Evolutionary conservation across 2,113 vertebrate species (phyloP), one percentile per base, ranked within the genome.

Genomic region (Macquaria ambigua): DNA sequence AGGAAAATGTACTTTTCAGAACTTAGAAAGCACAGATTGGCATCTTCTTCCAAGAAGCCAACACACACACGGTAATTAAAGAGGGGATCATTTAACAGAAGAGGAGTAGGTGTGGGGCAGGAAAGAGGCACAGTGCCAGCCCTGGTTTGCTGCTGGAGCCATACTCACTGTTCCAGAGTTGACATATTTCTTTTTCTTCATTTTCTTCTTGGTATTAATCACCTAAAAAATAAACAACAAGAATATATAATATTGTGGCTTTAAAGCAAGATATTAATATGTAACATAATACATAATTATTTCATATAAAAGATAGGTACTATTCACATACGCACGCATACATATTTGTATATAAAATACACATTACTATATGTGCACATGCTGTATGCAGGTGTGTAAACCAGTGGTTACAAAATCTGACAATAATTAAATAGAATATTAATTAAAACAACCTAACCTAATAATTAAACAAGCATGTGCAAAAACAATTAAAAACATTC

Each of bases 141-240:
- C 6, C 25, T 77, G 31, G 59, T 77, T 46, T 37, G 34, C 43
- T 68, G 69, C 16, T 71, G n/a, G n/a, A 52, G 48, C 8, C 37
- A 37, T 71, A 97, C 97, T 97, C 90, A 99, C 98, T 20, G 97
- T 98, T 94, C 98, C 98, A 0, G 97, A 98, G 94, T 98, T 97
- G 69, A 96, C 94, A 34, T 98, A 99, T 93, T 98, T 99, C 96
- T 98, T 99, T 93, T 99, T 99, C 96, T 99, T 99, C 96, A 98
- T 97, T 96, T 98, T 98, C 96, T 98, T 99, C 92, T 97, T 97
- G 0, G 97, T 96, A 92, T 98, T 98, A 86, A 98, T 95, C 87
- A 98, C 98, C 97, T 98, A 91, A 31, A 92, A 64, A 81, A 87
- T 1, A 81, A 84, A 91, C 62, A 69, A 79, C 15, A 68, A 56